These are phyloP conservation scores for Rhadina sibilatrix DNA, from an alignment of 2,113 vertebrate genomes.

Conservation along the genomic window DNA sequence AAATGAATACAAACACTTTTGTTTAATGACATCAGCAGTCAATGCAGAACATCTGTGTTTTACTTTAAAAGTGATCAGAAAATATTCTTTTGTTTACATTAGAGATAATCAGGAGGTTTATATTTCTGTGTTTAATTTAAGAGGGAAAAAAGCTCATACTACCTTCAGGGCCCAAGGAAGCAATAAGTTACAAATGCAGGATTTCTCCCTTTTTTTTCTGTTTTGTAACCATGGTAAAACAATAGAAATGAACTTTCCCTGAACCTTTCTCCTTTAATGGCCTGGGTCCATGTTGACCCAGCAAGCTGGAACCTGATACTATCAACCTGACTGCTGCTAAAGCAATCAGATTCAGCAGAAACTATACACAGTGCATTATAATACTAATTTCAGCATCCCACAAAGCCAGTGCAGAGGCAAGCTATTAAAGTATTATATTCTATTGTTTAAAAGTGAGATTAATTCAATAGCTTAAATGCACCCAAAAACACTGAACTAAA, in stretches of 20 bases:
- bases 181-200: constrained; percentile 86
- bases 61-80: constrained; percentile 69
- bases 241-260: constrained; percentile 99
- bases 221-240: constrained; percentile 92
- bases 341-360: constrained; percentile 95
- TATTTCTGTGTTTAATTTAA: constrained; percentile 86
- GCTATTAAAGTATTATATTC: constrained; percentile 84
- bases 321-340: constrained; percentile 90
- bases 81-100: constrained; percentile 76
- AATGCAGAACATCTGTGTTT: constrained; percentile 69
- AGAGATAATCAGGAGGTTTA: constrained; percentile 75
- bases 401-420: constrained; percentile 87
- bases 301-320: constrained; percentile 92
- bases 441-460: constrained; percentile 84
- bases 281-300: constrained; percentile 90
- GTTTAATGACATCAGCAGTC: constrained; percentile 65
- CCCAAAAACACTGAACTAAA: constrained; percentile 66
- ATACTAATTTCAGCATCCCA: constrained; percentile 86
- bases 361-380: constrained; percentile 83
- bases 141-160: constrained; percentile 75
- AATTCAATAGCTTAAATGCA: constrained; percentile 71
- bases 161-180: constrained; percentile 75
- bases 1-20: constrained; percentile 73
- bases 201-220: constrained; percentile 80
- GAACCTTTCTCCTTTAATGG: constrained; percentile 98